Evolutionary conservation across 2,888 invertebrate species (phyloP), one percentile per base, ranked within the genome.

Genomic region (Vesta saturnalis): DNA sequence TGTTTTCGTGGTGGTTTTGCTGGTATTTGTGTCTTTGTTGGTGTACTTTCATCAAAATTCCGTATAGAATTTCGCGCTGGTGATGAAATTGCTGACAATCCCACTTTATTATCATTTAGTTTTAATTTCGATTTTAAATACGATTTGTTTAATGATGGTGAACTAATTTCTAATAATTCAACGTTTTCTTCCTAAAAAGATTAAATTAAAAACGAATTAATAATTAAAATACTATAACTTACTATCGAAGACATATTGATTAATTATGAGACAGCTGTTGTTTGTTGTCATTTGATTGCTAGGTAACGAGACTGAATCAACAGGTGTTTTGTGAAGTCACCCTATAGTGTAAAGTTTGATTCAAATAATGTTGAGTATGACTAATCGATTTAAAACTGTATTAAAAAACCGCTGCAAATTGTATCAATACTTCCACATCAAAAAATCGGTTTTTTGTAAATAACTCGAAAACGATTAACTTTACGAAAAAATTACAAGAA

Each of bases 111-210:
- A 43, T 63, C 66, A 10, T 10, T 22, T 1, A 66, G 10, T 43
- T 59, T 61, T 35, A 63, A 49, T 56, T 66, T 69, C 3, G 55
- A 35, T 63, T 62, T 69, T 12, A 69, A 35, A 12, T 54, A 47
- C 4, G 58, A 70, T 56, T 60, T 60, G 14, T 67, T 54, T 5
- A 49, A 67, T 16, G 63, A 35, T 16, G 74, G 69, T 18, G 77
- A 75, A 59, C 67, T 65, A 54, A 76, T 12, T 56, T 77, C 77
- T 1, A 72, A 52, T 58, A 77, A 63, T 65, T 77, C 75, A 35
- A 77, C 73, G 47, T 73, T 66, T 47, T 78, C 76, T 46, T 77
- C 76, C 78, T 77, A 56, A 61, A 73, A 72, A 18, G 15, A 16
- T 49, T 58, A 58, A n/a, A 49, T 35, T 64, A 58, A 16, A 18